These are phyloP conservation scores for Ephestia elutella DNA, from an alignment of 1,140 invertebrate genomes.

Conservation along the genomic window DNA sequence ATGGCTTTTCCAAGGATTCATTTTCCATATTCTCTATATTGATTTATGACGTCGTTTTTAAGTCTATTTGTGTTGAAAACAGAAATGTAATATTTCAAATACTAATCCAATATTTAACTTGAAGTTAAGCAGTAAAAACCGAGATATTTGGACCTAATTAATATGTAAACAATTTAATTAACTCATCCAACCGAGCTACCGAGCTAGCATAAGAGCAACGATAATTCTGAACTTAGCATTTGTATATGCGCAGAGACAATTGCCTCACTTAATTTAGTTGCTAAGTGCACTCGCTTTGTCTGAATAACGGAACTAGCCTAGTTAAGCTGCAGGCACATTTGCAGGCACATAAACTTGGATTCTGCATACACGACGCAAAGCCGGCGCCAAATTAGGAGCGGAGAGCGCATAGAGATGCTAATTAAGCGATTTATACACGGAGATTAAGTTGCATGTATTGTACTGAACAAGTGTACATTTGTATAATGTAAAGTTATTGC, in stretches of 20 bases:
- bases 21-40: too few relatives aligned
- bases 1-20: too few relatives aligned
- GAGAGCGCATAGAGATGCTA: slow-evolving; percentile 1
- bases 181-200: neutral
- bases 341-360: slow-evolving; percentile 22
- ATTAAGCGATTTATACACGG: neutral
- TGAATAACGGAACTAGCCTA: slow-evolving; percentile 26
- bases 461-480: neutral
- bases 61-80: too few relatives aligned
- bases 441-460: neutral
- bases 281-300: slow-evolving; percentile 37
- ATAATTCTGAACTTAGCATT: neutral
- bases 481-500: neutral
- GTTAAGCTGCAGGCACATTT: slow-evolving; percentile 30
- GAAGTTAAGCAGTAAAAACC: too few relatives aligned
- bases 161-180: neutral
- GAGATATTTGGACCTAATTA: too few relatives aligned
- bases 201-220: neutral
- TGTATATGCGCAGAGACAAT: slow-evolving; percentile 13
- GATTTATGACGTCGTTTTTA: too few relatives aligned
- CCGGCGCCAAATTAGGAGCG: neutral
- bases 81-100: too few relatives aligned
- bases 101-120: too few relatives aligned
- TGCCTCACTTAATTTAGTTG: slow-evolving; percentile 36
- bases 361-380: slow-evolving; percentile 4